Evolutionary conservation across 1,140 invertebrate species (phyloP).

Genomic region (Drosophila varians): DNA sequence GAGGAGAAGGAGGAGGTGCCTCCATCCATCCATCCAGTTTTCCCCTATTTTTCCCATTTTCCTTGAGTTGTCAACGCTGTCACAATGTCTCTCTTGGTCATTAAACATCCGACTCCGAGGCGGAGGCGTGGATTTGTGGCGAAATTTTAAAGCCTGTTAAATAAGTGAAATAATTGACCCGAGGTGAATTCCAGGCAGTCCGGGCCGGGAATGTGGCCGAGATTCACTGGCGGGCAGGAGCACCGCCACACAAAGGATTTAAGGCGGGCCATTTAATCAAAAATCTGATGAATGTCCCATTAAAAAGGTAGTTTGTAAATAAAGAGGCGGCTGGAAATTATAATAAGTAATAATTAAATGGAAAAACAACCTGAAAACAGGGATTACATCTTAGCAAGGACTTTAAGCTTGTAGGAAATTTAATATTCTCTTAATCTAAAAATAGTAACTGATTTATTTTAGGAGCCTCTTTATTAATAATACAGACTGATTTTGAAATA

Average conservation of each 20-base stretch:
- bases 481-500: neutral
- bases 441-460: neutral
- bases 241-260: constrained; percentile 1
- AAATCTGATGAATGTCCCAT: constrained; percentile 25
- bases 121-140: constrained; percentile 36
- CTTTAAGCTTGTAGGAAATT: too few species aligned
- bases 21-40: neutral
- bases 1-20: neutral
- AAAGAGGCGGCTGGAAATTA: neutral
- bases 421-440: too few species aligned
- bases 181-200: constrained; percentile 31
- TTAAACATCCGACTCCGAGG: constrained; percentile 56
- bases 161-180: constrained; percentile 74
- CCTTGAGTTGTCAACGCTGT: constrained; percentile 68
- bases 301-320: constrained; percentile 1
- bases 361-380: too few species aligned
- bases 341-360: too few species aligned
- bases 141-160: constrained; percentile 63
- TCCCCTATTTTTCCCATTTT: constrained; percentile 9
- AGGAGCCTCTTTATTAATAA: neutral
- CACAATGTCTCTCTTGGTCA: constrained; percentile 61
- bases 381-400: too few species aligned
- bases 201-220: constrained; percentile 15
- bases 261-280: constrained; percentile 18
- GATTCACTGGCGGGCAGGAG: constrained; percentile 16